Evolutionary conservation across 2,888 invertebrate genomes (phyloP).

Genomic region (Phyto melanocephala): DNA sequence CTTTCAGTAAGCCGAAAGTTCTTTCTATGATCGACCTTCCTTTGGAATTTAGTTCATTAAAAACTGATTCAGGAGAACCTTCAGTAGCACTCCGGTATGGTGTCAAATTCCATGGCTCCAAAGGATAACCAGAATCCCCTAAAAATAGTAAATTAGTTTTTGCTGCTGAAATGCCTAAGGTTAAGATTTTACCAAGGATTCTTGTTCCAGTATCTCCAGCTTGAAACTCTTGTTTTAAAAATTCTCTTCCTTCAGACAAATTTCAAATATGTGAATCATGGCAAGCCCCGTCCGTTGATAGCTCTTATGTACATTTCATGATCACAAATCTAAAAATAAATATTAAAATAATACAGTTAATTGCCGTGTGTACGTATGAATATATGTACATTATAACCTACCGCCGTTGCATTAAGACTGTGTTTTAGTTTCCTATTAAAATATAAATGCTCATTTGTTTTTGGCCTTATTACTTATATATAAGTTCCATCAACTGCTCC

Average conservation of each 20-base stretch:
- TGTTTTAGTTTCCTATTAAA: constrained; percentile 21
- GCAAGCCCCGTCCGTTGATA: background rate
- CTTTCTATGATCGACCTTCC: background rate
- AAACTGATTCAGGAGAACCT: constrained; percentile 4
- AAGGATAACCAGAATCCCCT: constrained; percentile 19
- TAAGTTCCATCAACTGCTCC: constrained; percentile 8
- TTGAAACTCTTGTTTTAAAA: background rate
- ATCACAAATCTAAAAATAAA: background rate
- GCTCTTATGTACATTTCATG: background rate
- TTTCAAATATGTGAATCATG: constrained; percentile 21
- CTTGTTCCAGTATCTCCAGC: background rate
- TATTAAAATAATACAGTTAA: background rate
- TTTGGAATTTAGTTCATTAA: constrained; percentile 10
- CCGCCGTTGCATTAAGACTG: background rate
- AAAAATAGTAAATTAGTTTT: background rate
- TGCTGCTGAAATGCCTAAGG: background rate
- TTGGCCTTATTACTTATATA: constrained; percentile 3
- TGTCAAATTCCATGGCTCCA: constrained; percentile 10
- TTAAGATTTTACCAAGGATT: background rate
- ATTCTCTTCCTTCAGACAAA: background rate
- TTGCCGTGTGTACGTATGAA: background rate
- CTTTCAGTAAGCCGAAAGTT: background rate
- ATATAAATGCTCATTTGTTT: background rate
- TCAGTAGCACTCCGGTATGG: constrained; percentile 2
- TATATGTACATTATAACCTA: background rate